Evolutionary conservation across 2,113 vertebrate species (phyloP), one percentile per base, ranked within the genome.

Genomic region (Austrofundulus limnaeus): DNA sequence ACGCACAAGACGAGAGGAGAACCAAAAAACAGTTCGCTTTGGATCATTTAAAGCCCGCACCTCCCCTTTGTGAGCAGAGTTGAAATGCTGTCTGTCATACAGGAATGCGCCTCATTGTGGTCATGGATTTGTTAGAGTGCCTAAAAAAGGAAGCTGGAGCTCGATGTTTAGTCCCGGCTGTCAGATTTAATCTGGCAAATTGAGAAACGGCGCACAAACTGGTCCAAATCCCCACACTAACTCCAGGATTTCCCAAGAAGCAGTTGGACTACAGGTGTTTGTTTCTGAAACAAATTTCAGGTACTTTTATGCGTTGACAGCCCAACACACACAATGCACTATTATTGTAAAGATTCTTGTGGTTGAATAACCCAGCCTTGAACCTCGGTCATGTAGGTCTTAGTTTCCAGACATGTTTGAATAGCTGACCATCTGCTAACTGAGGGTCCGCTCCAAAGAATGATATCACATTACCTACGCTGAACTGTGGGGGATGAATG

Each of bases 401-500:
- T 38, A 70, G 67, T 57, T 69, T 85, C 67, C 71, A 71, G 53
- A 66, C 54, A 56, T 65, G 68, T 75, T 51, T 85, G 72, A 85
- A 85, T 87, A 82, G 75, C 73, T 21, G 63, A 61, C 86, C 85
- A 88, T 89, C 86, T 90, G 86, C 72, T 83, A 41, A 61, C 67
- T 62, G 41, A 75, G 72, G 51, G 47, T 57, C 69, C 72, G 71
- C 57, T 74, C 55, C 59, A 68, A 59, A 69, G 65, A 65, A 47
- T 28, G 1, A 61, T 82, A 87, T 89, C 78, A 63, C 72, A 58
- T 89, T 90, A 87, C 84, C 51, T 55, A 47, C 15, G 48, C 56
- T 82, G 71, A 21, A 61, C 61, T 60, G 51, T 62, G 71, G 75
- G 76, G 74, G 63, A 34, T 75, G 49, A 74, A 65, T 76, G 19